Percentiles rank a stretch among this genome's conserved stretches.
Evolutionary conservation across 1,140 invertebrate genomes (phyloP).

Genomic region (Thaumatotibia leucotreta): DNA sequence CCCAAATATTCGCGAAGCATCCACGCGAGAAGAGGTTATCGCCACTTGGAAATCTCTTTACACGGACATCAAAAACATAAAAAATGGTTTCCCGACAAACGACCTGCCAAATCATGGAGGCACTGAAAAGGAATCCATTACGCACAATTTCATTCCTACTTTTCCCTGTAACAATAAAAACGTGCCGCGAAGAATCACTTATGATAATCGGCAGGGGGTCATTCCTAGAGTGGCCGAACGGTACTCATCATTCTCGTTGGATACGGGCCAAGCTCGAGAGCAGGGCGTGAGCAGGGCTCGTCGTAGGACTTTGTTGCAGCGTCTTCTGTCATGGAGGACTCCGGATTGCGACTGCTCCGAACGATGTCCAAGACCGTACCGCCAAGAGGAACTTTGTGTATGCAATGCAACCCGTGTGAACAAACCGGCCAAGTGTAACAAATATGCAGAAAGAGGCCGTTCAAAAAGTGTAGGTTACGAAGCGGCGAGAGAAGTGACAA

Average conservation of each 20-base stretch:
- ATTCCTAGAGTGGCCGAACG: constrained; percentile 37
- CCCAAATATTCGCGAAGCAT: constrained; percentile 44
- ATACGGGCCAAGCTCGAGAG: constrained; percentile 40
- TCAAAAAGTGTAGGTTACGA: constrained; percentile 72
- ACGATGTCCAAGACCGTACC: constrained; percentile 33
- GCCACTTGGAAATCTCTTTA: constrained; percentile 70
- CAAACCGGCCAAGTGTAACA: constrained; percentile 30
- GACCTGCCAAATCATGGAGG: constrained; percentile 26
- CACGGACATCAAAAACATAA: constrained; percentile 64
- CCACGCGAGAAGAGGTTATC: constrained; percentile 57
- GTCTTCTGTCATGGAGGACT: constrained; percentile 62
- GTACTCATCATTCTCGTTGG: constrained; percentile 45
- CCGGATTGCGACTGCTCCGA: constrained; percentile 57
- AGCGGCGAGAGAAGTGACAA: constrained; percentile 63
- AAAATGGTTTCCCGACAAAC: constrained; percentile 52
- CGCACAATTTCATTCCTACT: constrained; percentile 35
- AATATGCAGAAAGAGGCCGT: constrained; percentile 54
- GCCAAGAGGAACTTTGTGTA: constrained; percentile 52
- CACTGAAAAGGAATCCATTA: constrained; percentile 39
- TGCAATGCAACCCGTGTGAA: constrained; percentile 43
- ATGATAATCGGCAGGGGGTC: constrained; percentile 42
- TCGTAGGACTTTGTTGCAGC: constrained; percentile 54
- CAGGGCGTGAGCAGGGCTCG: constrained; percentile 37
- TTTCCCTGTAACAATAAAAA: constrained; percentile 38
- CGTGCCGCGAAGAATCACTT: constrained; percentile 48